phyloP scores from a whole-genome alignment of 2,113 vertebrate species.

The Agapornis roseicollis region DNA sequence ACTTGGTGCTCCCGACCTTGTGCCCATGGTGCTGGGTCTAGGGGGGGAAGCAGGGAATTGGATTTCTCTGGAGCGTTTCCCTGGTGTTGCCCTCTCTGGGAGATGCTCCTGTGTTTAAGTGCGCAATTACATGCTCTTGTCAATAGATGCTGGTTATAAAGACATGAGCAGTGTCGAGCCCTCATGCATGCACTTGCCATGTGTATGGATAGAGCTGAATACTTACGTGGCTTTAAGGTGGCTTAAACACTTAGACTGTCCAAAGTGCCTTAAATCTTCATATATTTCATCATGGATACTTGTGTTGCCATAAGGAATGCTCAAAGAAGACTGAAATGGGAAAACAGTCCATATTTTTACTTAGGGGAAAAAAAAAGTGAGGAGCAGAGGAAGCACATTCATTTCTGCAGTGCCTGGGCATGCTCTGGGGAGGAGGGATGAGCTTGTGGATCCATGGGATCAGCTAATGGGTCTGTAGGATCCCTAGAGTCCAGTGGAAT shows the following conservation, averaged over 20 bases:
- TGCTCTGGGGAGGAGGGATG: not conserved
- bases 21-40: accelerated
- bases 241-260: not conserved
- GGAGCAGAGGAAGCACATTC: accelerated
- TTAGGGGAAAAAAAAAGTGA: not conserved
- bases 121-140: accelerated
- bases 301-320: accelerated
- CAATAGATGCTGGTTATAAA: not conserved
- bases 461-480: no score
- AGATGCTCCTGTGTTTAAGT: not conserved
- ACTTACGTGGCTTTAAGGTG: not conserved
- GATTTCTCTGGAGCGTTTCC: accelerated
- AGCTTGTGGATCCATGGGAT: not conserved
- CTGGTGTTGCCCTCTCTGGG: not conserved
- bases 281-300: not conserved
- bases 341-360: not conserved
- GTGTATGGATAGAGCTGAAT: not conserved
- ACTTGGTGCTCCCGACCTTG: accelerated
- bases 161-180: accelerated
- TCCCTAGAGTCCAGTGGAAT: not conserved
- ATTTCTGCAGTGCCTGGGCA: not conserved
- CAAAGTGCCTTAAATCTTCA: not conserved
- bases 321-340: not conserved
- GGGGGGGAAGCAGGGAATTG: not conserved
- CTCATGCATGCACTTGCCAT: accelerated